Evolutionary conservation across 2,797 vertebrate species (phyloP).

Genomic region (Lagorchestes hirsutus): DNA sequence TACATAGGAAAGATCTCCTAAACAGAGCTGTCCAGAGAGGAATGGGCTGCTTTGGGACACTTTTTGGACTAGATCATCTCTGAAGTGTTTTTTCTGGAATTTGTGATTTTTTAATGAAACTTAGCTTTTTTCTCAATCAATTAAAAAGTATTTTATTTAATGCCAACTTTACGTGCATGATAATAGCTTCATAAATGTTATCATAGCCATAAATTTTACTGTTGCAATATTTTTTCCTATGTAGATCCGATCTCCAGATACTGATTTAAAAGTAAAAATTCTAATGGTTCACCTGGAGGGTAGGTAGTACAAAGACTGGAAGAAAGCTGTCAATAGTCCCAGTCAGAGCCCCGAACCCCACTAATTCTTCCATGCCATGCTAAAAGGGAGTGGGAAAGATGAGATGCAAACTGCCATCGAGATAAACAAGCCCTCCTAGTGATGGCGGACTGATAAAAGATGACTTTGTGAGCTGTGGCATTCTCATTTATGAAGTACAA

Average conservation of each 20-base stretch:
- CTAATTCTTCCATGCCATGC: background rate
- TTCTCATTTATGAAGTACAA: background rate
- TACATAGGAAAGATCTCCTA: background rate
- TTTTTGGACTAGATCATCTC: background rate
- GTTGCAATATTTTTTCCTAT: background rate
- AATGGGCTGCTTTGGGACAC: background rate
- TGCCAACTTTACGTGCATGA: background rate
- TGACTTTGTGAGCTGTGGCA: background rate
- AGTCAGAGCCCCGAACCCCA: background rate
- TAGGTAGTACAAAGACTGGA: background rate
- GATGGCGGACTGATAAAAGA: background rate
- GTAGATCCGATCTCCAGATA: background rate
- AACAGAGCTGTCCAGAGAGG: background rate
- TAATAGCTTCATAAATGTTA: background rate
- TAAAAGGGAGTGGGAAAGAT: background rate
- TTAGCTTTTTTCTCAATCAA: background rate
- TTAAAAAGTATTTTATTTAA: background rate
- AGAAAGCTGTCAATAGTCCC: background rate
- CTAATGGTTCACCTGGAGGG: background rate
- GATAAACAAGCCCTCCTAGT: background rate
- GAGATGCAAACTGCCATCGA: background rate
- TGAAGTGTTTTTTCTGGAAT: background rate
- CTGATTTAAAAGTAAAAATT: background rate
- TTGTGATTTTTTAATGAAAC: background rate
- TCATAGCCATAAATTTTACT: background rate